Evolutionary conservation across 1,140 invertebrate species (phyloP), one percentile per base, ranked within the genome.

Genomic region (Cataglyphis hispanica): DNA sequence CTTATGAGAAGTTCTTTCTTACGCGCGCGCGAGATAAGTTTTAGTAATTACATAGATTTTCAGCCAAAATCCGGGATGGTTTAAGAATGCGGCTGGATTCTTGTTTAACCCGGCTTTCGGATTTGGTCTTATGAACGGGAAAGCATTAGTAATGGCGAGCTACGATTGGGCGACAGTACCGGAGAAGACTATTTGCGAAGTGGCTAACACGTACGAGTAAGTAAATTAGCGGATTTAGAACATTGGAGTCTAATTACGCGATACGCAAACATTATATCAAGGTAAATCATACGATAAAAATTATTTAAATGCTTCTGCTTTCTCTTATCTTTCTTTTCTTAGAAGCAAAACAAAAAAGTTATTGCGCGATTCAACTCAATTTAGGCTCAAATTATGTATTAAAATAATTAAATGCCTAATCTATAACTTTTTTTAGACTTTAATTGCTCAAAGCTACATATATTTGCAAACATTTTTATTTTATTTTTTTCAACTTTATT

Each of bases 121-220:
- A 8, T 99, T 98, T 94, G 98, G 98, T 7, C 95, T 99, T 50
- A 97, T 99, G 96, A 98, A 99, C 94, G 98, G 98, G 5, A 96
- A 96, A 75, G 96, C 96, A 4, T 95, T 99, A 90, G 98, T 99
- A 6, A 94, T 95, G 64, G 94, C 97, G 5, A 97, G 98, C 19
- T 91, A 96, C 25, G 96, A 97, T 90, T 99, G 98, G 98, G 97
- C 95, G 0, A 97, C 93, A 11, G 98, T 99, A 2, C 98, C 98
- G 0, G 94, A 96, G 69, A 97, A 97, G 92, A 91, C 89, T 58
- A 95, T 96, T 40, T 98, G 97, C 91, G 91, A 91, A 60, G 91
- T 96, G 27, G 19, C 61, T 66, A 50, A 63, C 46, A 27, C 3
- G 1, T 22, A 46, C 53, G 27, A 16, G 88, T 89, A 25, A 89